These are phyloP conservation scores for Cetonia aurata DNA, from an alignment of 2,888 invertebrate species.

Conservation along the genomic window DNA sequence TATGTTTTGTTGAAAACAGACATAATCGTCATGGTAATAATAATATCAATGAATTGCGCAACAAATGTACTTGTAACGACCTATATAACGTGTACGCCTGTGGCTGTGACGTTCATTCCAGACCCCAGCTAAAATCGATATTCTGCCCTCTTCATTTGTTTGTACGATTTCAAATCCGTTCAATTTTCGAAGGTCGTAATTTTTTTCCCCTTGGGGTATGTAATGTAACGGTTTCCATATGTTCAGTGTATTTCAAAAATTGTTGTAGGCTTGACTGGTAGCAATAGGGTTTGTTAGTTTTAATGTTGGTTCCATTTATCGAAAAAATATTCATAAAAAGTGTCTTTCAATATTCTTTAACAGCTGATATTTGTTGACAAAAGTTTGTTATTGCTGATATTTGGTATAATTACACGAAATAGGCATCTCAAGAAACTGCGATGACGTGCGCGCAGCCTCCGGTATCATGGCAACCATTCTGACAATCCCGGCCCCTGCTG, in stretches of 20 bases:
- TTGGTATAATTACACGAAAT: constrained; percentile 10
- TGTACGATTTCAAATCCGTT: constrained; percentile 13
- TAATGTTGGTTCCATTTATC: too few relatives aligned
- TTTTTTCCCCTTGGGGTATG: not conserved
- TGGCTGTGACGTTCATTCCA: constrained; percentile 41
- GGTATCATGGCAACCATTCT: constrained; percentile 57
- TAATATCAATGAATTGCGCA: constrained; percentile 18
- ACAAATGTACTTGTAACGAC: constrained; percentile 37
- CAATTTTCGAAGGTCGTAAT: constrained; percentile 2
- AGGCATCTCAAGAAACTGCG: not conserved
- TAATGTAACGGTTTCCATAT: not conserved
- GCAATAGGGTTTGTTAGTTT: too few relatives aligned
- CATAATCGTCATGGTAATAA: too few relatives aligned
- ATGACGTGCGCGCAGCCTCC: constrained; percentile 56
- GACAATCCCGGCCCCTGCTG: constrained; percentile 55
- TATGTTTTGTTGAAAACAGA: too few relatives aligned
- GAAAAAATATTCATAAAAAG: too few relatives aligned
- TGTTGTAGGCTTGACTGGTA: too few relatives aligned
- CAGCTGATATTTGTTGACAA: too few relatives aligned
- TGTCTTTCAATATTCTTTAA: too few relatives aligned
- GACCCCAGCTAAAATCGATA: constrained; percentile 44
- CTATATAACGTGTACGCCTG: constrained; percentile 32
- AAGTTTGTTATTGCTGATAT: not conserved
- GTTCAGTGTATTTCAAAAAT: too few relatives aligned
- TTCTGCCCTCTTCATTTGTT: constrained; percentile 38